Evolutionary conservation across 2,113 vertebrate species (phyloP), one percentile per base, ranked within the genome.

Genomic region (Cyanoderma ruficeps): DNA sequence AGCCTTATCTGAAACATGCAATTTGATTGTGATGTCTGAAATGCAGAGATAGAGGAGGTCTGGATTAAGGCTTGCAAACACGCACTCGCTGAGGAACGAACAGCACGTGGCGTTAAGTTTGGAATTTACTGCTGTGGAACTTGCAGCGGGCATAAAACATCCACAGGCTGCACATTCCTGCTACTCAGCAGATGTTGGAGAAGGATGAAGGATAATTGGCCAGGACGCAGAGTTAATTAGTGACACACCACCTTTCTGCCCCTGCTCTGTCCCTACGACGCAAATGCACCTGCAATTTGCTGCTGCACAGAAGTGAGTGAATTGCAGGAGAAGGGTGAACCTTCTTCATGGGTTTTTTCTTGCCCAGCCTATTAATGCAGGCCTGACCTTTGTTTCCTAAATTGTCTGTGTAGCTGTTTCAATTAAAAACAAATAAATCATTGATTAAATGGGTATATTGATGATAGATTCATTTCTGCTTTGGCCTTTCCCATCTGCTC

Each of bases 361-460:
- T 81, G 71, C 60, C 65, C 57, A 82, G 28, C 33, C 91, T 91
- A 44, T 94, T 96, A 91, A 94, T 89, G 90, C 88, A 96, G 83
- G 61, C 53, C 80, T 94, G 93, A 89, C 65, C 89, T 80, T 93
- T 59, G 52, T 57, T 84, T 55, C 72, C 72, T 83, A 87, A 89
- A 94, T 91, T 86, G 35, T 89, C 67, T 69, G 90, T 15, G 37
- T 88, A 92, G 70, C 81, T 68, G 81, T 72, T 76, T 86, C 94
- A 95, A 96, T 98, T 97, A 97, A 94, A 97, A 94, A 89, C 59
- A 96, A 97, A 97, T 96, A 92, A 94, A 96, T 97, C 83, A 93
- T 86, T 91, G 87, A 95, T 97, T 96, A 95, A 96, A 96, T 72
- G 52, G 80, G 68, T 82, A 53, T 65, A 91, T 89, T 22, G 20